A percentile compares a stretch with the other conserved stretches of the same genome.
Conservation (phyloP, 92 coral and sea anemone species). For the Porites rus region DNA sequence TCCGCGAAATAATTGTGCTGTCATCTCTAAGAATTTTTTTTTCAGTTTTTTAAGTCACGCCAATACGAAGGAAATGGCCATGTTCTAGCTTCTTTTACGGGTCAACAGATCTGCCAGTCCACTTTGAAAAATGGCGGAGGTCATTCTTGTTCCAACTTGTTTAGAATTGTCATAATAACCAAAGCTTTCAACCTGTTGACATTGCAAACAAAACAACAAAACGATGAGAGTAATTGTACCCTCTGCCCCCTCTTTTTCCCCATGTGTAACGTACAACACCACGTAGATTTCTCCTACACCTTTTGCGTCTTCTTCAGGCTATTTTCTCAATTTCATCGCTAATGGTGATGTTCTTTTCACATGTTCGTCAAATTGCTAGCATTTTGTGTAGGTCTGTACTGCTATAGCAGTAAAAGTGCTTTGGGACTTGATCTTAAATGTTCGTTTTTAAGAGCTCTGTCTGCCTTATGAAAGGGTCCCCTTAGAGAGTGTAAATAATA, state of each 20-base stretch:
- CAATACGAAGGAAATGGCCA: not conserved
- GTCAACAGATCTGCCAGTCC: too few relatives aligned
- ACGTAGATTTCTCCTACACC: too few relatives aligned
- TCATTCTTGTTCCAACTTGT: constrained; percentile 19
- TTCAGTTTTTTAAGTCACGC: not conserved
- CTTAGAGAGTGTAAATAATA: too few relatives aligned
- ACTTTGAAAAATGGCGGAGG: constrained; percentile 4
- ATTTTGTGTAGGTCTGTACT: too few relatives aligned
- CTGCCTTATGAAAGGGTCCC: too few relatives aligned
- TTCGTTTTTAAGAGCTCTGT: too few relatives aligned
- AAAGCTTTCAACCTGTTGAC: not conserved
- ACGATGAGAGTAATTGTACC: not conserved
- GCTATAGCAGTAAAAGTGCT: too few relatives aligned
- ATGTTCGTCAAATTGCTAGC: too few relatives aligned
- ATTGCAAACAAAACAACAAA: not conserved
- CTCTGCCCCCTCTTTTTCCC: not conserved
- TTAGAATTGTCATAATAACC: not conserved
- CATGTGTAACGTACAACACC: too few relatives aligned
- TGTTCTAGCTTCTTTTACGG: too few relatives aligned
- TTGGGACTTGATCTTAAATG: too few relatives aligned
- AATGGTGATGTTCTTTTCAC: not conserved
- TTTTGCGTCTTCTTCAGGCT: too few relatives aligned
- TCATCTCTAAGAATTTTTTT: constrained; percentile 7
- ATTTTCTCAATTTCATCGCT: not conserved
- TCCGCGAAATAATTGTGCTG: not conserved